Base-by-base conservation (phyloP, 1,140 invertebrate genomes). In the Triops longicaudatus region DNA sequence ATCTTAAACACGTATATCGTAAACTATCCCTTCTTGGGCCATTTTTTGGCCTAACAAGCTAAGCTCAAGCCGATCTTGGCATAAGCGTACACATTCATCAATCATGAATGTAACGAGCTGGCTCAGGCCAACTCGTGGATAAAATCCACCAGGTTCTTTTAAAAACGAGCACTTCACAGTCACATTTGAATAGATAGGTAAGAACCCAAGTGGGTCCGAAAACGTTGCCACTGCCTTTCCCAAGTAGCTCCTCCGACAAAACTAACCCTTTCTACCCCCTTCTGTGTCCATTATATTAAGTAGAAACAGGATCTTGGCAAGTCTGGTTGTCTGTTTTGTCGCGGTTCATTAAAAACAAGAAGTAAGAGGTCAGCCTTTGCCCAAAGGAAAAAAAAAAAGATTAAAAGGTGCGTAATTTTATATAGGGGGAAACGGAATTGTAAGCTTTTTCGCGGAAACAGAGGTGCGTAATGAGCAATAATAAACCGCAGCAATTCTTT, bases 231-330 rank as follows among this genome's bases (percentile, higher is more conserved):
- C 50, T 63, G 50, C 50, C 50, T n/a, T 22, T 63, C 50, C 31
- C 50, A 63, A 63, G 50, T 63, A 22, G 50, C 50, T 63, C 50
- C 50, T 63, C 50, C 50, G 50, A 63, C 50, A 63, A 63, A 63
- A 63, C 50, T 63, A 63, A 63, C 50, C 50, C 50, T 63, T 63
- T 63, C 50, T 63, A 63, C 50, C 50, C 50, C 50, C 50, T 63
- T 63, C 50, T 63, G 50, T 22, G 50, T 63, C 50, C 50, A 63
- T 63, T 63, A 63, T 63, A 63, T 10, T 63, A 63, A 63, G 50
- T 14, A 12, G 50, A 63, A 63, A 63, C 50, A 63, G 50, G 50
- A 63, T 63, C 50, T 63, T 63, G 50, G 50, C 50, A 17, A 63
- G 50, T 63, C 22, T 17, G 50, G 50, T 63, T 22, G 14, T 63